Percentiles rank a stretch among this genome's conserved stretches.
phyloP scores from a whole-genome alignment of 2,888 invertebrate species.

The Brachyopa scutellaris region DNA sequence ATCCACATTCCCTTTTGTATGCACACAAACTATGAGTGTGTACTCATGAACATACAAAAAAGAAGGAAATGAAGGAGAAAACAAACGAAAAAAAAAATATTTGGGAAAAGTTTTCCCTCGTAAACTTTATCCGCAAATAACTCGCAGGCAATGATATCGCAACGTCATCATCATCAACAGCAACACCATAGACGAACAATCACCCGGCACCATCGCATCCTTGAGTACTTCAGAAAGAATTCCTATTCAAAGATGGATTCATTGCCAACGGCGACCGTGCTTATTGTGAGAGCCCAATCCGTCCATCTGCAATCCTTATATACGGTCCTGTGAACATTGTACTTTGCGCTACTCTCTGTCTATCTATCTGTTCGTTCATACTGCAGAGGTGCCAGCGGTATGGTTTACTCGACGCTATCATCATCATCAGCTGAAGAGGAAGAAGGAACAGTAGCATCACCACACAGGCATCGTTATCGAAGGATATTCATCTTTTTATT shows the following conservation, averaged over 20 bases:
- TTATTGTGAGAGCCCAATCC: constrained; percentile 34
- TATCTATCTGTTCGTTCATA: constrained; percentile 4
- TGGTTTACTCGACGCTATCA: constrained; percentile 7
- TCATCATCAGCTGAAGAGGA: constrained; percentile 13
- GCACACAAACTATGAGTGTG: constrained; percentile 36
- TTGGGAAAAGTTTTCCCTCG: constrained; percentile 39
- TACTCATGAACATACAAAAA: constrained; percentile 8
- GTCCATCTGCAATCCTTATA: constrained; percentile 27
- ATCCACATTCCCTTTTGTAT: constrained; percentile 20
- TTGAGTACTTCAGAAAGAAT: constrained; percentile 51
- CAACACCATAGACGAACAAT: constrained; percentile 46
- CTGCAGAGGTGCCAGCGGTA: constrained; percentile 1
- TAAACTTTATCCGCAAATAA: constrained; percentile 67
- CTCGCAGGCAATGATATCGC: constrained; percentile 63
- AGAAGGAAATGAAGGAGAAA: neutral
- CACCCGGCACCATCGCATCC: constrained; percentile 49
- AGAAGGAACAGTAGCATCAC: neutral
- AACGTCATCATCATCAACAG: constrained; percentile 60
- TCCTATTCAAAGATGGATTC: constrained; percentile 60
- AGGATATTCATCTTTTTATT: constrained; percentile 68
- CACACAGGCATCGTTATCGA: constrained; percentile 61
- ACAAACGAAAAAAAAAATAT: constrained; percentile 27
- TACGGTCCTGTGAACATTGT: constrained; percentile 32
- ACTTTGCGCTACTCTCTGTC: constrained; percentile 52
- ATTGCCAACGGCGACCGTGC: constrained; percentile 54